Base-by-base conservation (phyloP, 2,797 vertebrate species). In the Allobates femoralis region DNA sequence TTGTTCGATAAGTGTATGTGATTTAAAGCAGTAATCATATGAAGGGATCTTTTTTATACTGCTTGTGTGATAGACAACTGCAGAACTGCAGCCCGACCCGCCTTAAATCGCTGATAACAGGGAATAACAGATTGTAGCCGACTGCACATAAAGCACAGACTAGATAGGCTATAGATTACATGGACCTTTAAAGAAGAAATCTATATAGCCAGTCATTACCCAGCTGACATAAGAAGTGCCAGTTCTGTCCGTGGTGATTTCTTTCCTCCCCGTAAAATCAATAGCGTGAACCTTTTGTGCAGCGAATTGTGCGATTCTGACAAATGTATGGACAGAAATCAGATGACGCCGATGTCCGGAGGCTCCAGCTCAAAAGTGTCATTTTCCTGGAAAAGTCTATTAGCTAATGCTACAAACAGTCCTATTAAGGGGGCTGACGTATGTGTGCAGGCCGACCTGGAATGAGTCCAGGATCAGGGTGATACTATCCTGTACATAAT, bases 331-430 rank as follows among this genome's bases (percentile, higher is more conserved):
- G 10, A 32, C 56, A 51, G 55, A 73, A 77, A 84, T 77, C 56
- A 32, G 50, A 51, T 62, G 41, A 58, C 56, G 77, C 19, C 23
- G 26, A 84, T 60, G 26, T 84, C 55, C 21, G 37, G 73, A 32
- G 71, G 83, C 58, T 60, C 37, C 56, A 2, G 41, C 77, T 76
- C 58, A 84, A 64, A 76, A 77, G 28, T 77, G 73, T 66, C 19
- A 84, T 84, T 51, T 78, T 56, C 58, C 41, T 26, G 23, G 46
- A 26, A 69, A 67, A 78, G 67, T 67, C 51, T 74, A 83, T 83
- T 74, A 83, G 55, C 53, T 75, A 62, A 75, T 74, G 81, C 81
- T 74, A 46, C 34, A 46, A 83, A 83, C 26, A 19, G 53, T 26
- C 81, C 73, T 74, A 53, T 77, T 51, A 34, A 66, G 28, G 12